Base-by-base conservation (phyloP, 2,888 invertebrate genomes). In the Cancer borealis region DNA sequence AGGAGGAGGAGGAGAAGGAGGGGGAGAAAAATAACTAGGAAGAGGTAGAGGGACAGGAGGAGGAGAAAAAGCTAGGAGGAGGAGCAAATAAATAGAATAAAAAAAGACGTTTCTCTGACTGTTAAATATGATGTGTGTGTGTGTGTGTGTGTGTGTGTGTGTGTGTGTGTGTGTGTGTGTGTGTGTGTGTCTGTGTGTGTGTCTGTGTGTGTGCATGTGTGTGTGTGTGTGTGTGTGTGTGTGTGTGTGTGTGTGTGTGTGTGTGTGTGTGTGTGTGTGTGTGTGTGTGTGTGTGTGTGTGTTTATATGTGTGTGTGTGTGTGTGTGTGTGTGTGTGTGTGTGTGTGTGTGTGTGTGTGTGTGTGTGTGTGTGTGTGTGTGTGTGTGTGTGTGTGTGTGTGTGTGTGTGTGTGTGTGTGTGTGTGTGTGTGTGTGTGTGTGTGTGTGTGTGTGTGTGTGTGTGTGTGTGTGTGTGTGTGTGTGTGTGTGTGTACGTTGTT, bases 241-340 rank as follows among this genome's bases (percentile, higher is more conserved):
- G 21, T 88, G 46, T 39, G 1, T 87, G 21, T 45, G 21, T 87
- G 21, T 87, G 21, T 87, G 21, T 87, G 30, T 10, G 21, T 87
- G 21, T 87, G 21, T 87, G 21, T 87, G 21, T 88, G 26, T 88
- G 12, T 39, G 17, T 88, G 17, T 88, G 17, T 88, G 17, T 88
- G 3, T 46, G 12, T 88, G 10, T 12, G 46, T 88, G n/a, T n/a
- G n/a, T n/a, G n/a, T n/a, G n/a, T n/a, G n/a, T n/a, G n/a, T n/a
- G n/a, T n/a, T n/a, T n/a, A n/a, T 46, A n/a, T 88, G 46, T 47
- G 46, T 88, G 17, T 88, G 14, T 88, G 21, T 88, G 21, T 88
- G 46, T 47, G 14, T 39, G 45, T 88, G 17, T 46, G 45, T 88
- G 8, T 88, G 45, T 88, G 45, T 39, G 14, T 39, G 14, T 88